Base-by-base conservation (phyloP, 2,888 invertebrate genomes). In the Monopis laevigella region DNA sequence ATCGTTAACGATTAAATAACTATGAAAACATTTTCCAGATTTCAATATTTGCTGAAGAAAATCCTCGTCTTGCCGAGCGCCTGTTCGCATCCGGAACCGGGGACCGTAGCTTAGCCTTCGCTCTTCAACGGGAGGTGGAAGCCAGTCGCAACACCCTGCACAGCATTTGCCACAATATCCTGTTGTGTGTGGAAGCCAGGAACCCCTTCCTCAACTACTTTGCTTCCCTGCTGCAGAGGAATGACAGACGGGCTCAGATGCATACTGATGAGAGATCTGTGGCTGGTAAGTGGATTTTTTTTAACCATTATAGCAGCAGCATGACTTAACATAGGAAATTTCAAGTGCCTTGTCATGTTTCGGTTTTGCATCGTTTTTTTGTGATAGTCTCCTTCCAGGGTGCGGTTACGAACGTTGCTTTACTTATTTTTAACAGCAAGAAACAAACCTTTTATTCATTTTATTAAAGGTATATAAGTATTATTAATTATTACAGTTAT, bases 31-130 rank as follows among this genome's bases (percentile, higher is more conserved):
- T 34, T 4, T 43, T 46, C 0, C 56, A 80, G 78, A 69, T 77
- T 55, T 96, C 97, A 0, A 86, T 96, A 2, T 95, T 97, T 66
- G 94, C 93, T 26, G 97, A 98, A 60, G 97, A 97, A 65, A 92
- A 93, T 63, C 92, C 91, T 0, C 88, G 91, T 49, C 87, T 95
- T n/a, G 93, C 92, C 0, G 92, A 93, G 53, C 89, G 80, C 1
- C 54, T 83, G 43, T 83, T 74, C 70, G 73, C 80, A 24, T 84
- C 84, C 1, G 86, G 84, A 45, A 71, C 83, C 0, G 73, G 82
- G 21, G 88, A 89, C 58, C 86, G 86, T 47, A 84, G 86, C 45
- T 75, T 90, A 40, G 87, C 87, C 47, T 83, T 87, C 49, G 86
- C 89, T 0, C 61, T 93, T 27, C 92, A 92, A 52, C 84, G 89